These are phyloP conservation scores for Trichosurus vulpecula DNA, from an alignment of 2,797 vertebrate genomes.

Conservation along the genomic window DNA sequence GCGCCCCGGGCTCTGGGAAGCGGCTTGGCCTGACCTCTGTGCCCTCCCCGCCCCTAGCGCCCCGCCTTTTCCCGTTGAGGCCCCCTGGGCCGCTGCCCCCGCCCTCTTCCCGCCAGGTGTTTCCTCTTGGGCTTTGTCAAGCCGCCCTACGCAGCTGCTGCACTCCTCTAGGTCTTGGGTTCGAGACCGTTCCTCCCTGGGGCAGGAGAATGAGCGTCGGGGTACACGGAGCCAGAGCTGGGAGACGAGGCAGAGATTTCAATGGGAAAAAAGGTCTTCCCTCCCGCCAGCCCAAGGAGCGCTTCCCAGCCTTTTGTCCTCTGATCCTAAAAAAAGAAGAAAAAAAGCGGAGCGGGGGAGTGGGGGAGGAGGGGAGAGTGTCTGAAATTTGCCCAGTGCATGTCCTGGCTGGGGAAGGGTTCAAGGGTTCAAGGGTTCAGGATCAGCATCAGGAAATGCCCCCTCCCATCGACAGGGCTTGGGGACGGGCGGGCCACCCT, in stretches of 20 bases:
- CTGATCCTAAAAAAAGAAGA: background rate
- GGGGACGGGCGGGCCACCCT: slow-evolving; percentile 55
- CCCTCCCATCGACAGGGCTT: slow-evolving; percentile 37
- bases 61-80: slow-evolving; percentile 24
- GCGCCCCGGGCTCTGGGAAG: background rate
- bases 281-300: background rate
- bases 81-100: slow-evolving; percentile 9
- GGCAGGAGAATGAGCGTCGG: background rate
- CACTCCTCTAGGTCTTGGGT: slow-evolving; percentile 35
- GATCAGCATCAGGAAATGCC: background rate
- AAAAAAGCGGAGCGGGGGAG: background rate
- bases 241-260: background rate
- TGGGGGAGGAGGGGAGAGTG: background rate
- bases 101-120: slow-evolving; percentile 72
- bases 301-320: slow-evolving; percentile 5
- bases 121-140: slow-evolving; percentile 61
- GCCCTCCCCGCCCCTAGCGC: background rate
- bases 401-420: background rate
- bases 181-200: slow-evolving; percentile 24
- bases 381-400: background rate
- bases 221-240: background rate
- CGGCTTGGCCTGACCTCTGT: slow-evolving; percentile 13
- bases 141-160: background rate
- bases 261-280: background rate
- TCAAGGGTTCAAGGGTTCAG: background rate